These are phyloP conservation scores for Nibea albiflora DNA, from an alignment of 2,113 vertebrate genomes.

Conservation along the genomic window DNA sequence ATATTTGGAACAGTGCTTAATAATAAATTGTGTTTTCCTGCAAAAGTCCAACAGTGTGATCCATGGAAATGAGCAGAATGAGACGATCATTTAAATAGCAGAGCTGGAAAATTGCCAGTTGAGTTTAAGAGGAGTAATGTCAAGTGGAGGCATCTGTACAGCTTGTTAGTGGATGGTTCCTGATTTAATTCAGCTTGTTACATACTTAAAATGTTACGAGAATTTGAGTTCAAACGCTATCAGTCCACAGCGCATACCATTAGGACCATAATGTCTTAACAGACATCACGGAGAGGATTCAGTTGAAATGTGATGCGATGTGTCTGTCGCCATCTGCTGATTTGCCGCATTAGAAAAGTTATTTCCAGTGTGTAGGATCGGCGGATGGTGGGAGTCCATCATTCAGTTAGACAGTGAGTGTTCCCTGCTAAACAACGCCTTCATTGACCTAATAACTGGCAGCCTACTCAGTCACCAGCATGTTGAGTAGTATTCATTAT, in stretches of 20 bases:
- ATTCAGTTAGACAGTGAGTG: slow-evolving; percentile 74
- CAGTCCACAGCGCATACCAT: slow-evolving; percentile 12
- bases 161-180: slow-evolving; percentile 23
- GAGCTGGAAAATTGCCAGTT: slow-evolving; percentile 17
- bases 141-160: slow-evolving; percentile 4
- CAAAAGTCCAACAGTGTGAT: slow-evolving; percentile 6
- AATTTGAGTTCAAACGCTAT: slow-evolving; percentile 22
- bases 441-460: slow-evolving; percentile 87
- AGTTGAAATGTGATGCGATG: slow-evolving; percentile 32
- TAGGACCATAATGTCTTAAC: neutral
- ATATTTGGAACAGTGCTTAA: slow-evolving; percentile 12
- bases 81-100: slow-evolving; percentile 27
- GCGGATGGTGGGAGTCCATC: slow-evolving; percentile 74
- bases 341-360: slow-evolving; percentile 76
- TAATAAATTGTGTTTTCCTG: slow-evolving; percentile 2
- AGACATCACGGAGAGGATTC: slow-evolving; percentile 45
- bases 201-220: slow-evolving; percentile 16
- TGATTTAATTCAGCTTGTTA: slow-evolving; percentile 34
- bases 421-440: slow-evolving; percentile 82
- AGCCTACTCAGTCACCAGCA: slow-evolving; percentile 82
- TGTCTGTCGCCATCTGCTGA: slow-evolving; percentile 69
- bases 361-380: slow-evolving; percentile 71
- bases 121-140: slow-evolving; percentile 21
- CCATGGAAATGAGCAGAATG: slow-evolving; percentile 27
- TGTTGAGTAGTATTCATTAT: slow-evolving; percentile 88